These are phyloP conservation scores for Sinocyclocheilus anophthalmus DNA, from an alignment of 2,113 vertebrate genomes.

Conservation along the genomic window DNA sequence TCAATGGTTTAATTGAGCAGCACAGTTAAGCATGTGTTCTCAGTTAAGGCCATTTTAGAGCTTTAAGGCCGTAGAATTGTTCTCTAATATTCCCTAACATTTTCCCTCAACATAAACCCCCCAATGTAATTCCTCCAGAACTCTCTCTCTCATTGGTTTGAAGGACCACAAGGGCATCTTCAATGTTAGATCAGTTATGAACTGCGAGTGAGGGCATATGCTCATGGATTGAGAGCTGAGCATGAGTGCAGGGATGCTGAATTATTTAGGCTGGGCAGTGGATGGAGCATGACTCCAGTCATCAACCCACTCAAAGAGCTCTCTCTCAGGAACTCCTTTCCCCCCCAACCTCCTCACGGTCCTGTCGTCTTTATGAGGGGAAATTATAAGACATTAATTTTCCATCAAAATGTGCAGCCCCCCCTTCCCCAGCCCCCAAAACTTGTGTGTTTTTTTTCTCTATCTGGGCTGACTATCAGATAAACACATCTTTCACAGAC, in stretches of 20 bases:
- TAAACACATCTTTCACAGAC: neutral
- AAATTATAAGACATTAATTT: slow-evolving; percentile 40
- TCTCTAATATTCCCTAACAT: slow-evolving; percentile 15
- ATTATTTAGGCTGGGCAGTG: slow-evolving; percentile 53
- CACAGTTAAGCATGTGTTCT: slow-evolving; percentile 1
- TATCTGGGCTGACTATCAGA: slow-evolving; percentile 3
- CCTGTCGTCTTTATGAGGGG: slow-evolving; percentile 43
- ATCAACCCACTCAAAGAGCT: slow-evolving; percentile 38
- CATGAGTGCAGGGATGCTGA: slow-evolving; percentile 51
- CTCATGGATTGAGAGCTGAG: slow-evolving; percentile 57
- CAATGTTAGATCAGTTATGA: slow-evolving; percentile 46
- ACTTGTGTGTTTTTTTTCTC: neutral
- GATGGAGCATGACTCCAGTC: slow-evolving; percentile 48
- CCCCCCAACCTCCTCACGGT: slow-evolving; percentile 25
- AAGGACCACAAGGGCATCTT: slow-evolving; percentile 43
- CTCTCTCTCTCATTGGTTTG: slow-evolving; percentile 36
- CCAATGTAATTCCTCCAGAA: slow-evolving; percentile 21
- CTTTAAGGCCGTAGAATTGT: neutral
- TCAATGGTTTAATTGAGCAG: neutral
- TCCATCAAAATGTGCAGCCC: slow-evolving; percentile 17
- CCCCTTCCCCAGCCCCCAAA: neutral
- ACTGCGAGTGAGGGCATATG: slow-evolving; percentile 42
- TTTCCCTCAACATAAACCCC: slow-evolving; percentile 1
- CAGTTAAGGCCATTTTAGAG: neutral
- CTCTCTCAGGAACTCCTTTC: slow-evolving; percentile 40